Evolutionary conservation across 2,113 vertebrate genomes (phyloP), one percentile per base, ranked within the genome.

Genomic region (Chinchilla lanigera): DNA sequence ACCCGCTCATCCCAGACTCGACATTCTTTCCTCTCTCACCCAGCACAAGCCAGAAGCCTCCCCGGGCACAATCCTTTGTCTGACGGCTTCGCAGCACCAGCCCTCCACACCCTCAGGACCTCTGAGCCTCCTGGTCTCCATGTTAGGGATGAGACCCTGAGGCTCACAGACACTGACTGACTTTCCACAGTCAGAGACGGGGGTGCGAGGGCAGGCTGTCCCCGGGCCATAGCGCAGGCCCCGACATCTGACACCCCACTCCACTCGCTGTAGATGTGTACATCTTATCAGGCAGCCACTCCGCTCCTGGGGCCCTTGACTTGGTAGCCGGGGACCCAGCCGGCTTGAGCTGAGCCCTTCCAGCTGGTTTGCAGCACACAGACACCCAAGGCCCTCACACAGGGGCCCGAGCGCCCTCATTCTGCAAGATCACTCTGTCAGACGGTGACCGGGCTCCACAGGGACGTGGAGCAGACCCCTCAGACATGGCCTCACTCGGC

Each of bases 381-480:
- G 96, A 86, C 92, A 92, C 96, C 97, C 91, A 73, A 97, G 98
- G 90, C 95, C 97, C 98, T 98, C 81, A 97, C 93, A 96, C 73
- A 95, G 96, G 89, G 93, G 91, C 90, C 86, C 93, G 95, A 97
- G 97, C 96, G 86, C 88, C 92, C 77, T 97, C 90, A 96, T 97
- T 97, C 97, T 96, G 97, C 92, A 84, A 96, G 97, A 97, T 97
- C 71, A 88, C 97, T 98, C 69, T 97, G 98, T 98, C 98, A 98
- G 98, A 96, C 95, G 97, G 91, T n/a, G 52, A 89, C 93, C 81
- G 89, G 96, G 89, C 19, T 96, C 90, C 96, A 77, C 0, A 47
- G 97, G 96, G 97, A 82, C 94, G 19, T 73, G 60, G 71, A 97
- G 96, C 93, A 63, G 98, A 97, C 96, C 97, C 81, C 96, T 97